Evolutionary conservation across 2,797 vertebrate species (phyloP).

Genomic region (Pangasius larnaudii): DNA sequence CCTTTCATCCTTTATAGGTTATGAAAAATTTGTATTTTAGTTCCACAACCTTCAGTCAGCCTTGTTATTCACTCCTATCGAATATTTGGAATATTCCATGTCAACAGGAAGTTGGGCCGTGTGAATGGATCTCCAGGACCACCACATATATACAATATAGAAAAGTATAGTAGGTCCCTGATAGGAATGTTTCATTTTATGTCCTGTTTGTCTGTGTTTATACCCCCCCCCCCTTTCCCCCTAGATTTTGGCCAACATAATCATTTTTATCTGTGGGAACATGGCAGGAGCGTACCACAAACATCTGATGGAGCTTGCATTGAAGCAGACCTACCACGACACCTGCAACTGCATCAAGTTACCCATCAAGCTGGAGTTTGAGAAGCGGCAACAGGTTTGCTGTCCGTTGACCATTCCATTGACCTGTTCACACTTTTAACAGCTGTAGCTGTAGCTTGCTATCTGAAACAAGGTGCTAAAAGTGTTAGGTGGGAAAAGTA

Average conservation of each 20-base stretch:
- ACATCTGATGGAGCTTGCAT: constrained; percentile 93
- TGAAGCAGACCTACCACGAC: constrained; percentile 95
- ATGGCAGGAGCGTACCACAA: constrained; percentile 96
- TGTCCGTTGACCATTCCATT: not conserved
- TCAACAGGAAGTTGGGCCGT: not conserved
- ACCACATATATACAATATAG: not conserved
- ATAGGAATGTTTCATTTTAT: not conserved
- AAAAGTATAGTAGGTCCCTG: not conserved
- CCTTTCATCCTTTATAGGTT: too few species aligned
- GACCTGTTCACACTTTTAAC: not conserved
- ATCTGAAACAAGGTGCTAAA: constrained; percentile 5
- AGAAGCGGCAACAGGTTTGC: constrained; percentile 93
- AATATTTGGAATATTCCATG: not conserved
- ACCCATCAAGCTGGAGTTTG: constrained; percentile 96
- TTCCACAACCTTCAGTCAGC: not conserved
- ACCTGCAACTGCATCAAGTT: constrained; percentile 99
- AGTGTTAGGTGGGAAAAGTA: not conserved
- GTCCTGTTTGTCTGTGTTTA: not conserved
- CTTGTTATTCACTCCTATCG: not conserved
- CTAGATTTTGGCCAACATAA: constrained; percentile 93
- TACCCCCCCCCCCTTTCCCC: not conserved
- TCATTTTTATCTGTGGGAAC: constrained; percentile 97
- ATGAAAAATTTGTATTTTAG: not conserved
- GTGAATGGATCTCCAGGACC: not conserved
- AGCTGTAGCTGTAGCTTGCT: not conserved